Conservation (phyloP, 92 coral and sea anemone genomes). For the Porites divaricata region DNA sequence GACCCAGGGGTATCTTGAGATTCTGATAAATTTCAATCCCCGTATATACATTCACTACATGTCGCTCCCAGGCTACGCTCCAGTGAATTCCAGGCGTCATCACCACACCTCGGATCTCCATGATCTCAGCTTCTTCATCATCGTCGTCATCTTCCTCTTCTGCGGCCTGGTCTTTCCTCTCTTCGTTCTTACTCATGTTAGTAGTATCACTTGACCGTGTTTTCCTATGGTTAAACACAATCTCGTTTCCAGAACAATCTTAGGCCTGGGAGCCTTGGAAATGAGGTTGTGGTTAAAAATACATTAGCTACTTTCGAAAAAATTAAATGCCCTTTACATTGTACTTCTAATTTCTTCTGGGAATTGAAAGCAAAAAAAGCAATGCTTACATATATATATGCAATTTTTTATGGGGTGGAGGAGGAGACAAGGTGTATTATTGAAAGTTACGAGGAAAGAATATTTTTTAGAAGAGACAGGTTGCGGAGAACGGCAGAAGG, state of each 20-base stretch:
- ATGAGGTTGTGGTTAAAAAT: too few relatives aligned
- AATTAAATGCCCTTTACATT: too few relatives aligned
- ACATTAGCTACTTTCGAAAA: too few relatives aligned
- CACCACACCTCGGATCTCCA: constrained; percentile 76
- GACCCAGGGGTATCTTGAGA: constrained; percentile 62
- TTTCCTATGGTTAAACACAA: background rate
- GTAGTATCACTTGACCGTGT: background rate
- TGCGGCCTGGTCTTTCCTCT: constrained; percentile 23
- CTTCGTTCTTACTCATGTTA: constrained; percentile 29
- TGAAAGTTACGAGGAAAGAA: background rate
- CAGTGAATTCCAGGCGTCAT: constrained; percentile 76
- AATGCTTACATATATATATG: too few relatives aligned
- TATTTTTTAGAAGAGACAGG: too few relatives aligned
- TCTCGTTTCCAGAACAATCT: too few relatives aligned
- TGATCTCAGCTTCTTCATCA: constrained; percentile 72
- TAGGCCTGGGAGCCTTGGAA: too few relatives aligned
- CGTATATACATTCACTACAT: constrained; percentile 71
- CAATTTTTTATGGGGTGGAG: background rate
- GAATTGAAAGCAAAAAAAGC: too few relatives aligned
- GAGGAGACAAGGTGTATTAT: background rate
- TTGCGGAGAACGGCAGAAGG: too few relatives aligned
- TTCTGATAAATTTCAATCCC: constrained; percentile 73
- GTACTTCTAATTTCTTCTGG: too few relatives aligned
- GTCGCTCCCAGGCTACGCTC: constrained; percentile 75
- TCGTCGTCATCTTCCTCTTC: constrained; percentile 38